Base-by-base conservation (phyloP, 2,797 vertebrate genomes). In the Sebastes steindachneri region DNA sequence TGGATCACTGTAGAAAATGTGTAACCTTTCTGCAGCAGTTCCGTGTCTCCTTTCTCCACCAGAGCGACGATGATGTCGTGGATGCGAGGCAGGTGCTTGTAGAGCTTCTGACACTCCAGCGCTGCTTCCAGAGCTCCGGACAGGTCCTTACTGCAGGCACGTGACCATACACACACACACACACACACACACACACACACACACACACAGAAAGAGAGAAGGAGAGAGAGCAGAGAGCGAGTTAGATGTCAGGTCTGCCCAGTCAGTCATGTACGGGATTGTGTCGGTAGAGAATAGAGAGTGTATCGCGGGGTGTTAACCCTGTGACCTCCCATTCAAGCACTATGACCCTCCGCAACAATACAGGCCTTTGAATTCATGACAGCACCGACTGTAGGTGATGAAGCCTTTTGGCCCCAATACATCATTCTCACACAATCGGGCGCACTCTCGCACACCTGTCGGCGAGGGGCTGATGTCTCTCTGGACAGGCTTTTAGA, bases 11-110 rank as follows among this genome's bases (percentile, higher is more conserved):
- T 2, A 48, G 45, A 58, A 19, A 58, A 48, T 55, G 33, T 89
- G 89, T 79, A 55, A 99, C 98, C 97, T 97, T 97, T 98, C 70
- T 98, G 97, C 77, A 99, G 95, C 23, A 96, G 93, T 26, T 97
- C 97, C 0, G 97, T 96, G 23, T 99, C 95, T 86, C 97, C 97
- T 82, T 96, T 97, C 86, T 99, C 95, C 94, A 99, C 92, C 90
- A 99, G 93, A 67, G 21, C 91, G 15, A 97, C 96, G 25, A 96
- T 89, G 93, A 99, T 68, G 79, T 97, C 95, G 68, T 99, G 97
- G 73, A 97, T 89, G 70, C 95, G 94, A 69, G 97, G 96, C 70
- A 97, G 29, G 58, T 91, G 75, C 53, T 90, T 94, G 90, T 97
- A 98, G 81, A 93, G 96, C 84, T 95, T 95, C 4, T 92, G 91